Conservation (phyloP, 1,140 invertebrate genomes). For the Brachionus manjavacas region DNA sequence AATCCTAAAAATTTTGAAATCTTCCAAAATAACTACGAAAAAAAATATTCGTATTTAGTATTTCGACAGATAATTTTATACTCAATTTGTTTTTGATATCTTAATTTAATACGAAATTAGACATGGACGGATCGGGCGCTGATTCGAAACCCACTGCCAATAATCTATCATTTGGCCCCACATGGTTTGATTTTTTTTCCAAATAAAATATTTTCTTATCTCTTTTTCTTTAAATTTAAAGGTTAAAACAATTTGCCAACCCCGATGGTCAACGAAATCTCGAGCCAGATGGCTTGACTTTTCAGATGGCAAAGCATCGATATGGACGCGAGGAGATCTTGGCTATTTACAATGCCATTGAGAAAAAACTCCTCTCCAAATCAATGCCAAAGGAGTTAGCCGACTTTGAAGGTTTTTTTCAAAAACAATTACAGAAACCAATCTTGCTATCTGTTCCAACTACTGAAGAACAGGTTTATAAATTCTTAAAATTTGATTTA, state of each 20-base stretch:
- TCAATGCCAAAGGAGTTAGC: slow-evolving; percentile 64
- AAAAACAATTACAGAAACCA: slow-evolving; percentile 71
- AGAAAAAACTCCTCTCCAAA: slow-evolving; percentile 64
- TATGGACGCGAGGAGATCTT: slow-evolving; percentile 84
- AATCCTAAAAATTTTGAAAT: not conserved
- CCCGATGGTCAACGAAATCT: not conserved
- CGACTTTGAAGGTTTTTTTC: slow-evolving; percentile 64
- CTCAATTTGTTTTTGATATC: not conserved
- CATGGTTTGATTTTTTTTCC: not conserved
- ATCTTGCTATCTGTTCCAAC: slow-evolving; percentile 70
- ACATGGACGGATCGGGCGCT: not conserved
- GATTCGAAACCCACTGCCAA: not conserved
- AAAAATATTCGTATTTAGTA: slow-evolving; percentile 6
- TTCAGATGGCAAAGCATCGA: slow-evolving; percentile 67
- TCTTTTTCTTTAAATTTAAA: not conserved
- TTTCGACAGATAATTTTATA: slow-evolving; percentile 5
- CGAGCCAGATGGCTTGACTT: not conserved
- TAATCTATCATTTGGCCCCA: not conserved
- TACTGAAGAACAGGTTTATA: slow-evolving; percentile 72
- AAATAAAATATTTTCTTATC: not conserved
- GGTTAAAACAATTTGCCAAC: not conserved
- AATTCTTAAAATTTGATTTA: not conserved
- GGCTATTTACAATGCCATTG: slow-evolving; percentile 62
- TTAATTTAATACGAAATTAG: slow-evolving; percentile 3
- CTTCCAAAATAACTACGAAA: slow-evolving; percentile 1